Evolutionary conservation across 2,888 invertebrate species (phyloP), one percentile per base, ranked within the genome.

Genomic region (Oscheius sp.): DNA sequence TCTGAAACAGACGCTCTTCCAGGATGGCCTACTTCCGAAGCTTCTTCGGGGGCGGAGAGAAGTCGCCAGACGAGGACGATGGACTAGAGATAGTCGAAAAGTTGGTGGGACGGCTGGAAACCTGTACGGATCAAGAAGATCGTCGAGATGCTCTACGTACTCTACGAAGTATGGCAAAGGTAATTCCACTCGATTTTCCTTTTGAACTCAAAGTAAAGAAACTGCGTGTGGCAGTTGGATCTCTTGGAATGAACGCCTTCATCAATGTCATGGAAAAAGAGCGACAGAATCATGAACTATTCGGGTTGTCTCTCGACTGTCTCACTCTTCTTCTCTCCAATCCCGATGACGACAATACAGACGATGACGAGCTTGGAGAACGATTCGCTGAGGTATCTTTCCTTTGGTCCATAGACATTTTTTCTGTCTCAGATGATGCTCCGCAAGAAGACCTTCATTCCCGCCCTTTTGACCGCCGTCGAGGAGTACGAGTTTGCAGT

Each of bases 101-200:
- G 79, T 91, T 99, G 42, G 95, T 97, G 29, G 96, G 97, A 87
- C 92, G 99, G 79, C 94, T 97, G 1, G 93, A 94, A 87, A 94
- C 95, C 65, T 96, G 97, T 0, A 96, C 96, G 0, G 91, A 98
- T 58, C 91, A 98, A 50, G 96, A 97, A 89, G 99, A 99, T 89
- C 92, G 98, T 55, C 91, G 97, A 85, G 97, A 98, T 93, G 97
- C 98, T 0, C 95, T 98, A 86, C 92, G 97, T 79, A 96, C 96
- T 0, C 93, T 99, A 11, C 95, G 95, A 90, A 95, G 91, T n/a
- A 86, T 92, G 65, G 91, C 92, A 11, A 90, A 90, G 89, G 92
- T 91, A 84, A 4, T 60, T 63, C 7, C 37, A 2, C 33, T 60
- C 11, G 33, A 33, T 42, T 37, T 58, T 79, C 65, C 42, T 2